Evolutionary conservation across 1,140 invertebrate species (phyloP).

Genomic region (Aphis gossypii): DNA sequence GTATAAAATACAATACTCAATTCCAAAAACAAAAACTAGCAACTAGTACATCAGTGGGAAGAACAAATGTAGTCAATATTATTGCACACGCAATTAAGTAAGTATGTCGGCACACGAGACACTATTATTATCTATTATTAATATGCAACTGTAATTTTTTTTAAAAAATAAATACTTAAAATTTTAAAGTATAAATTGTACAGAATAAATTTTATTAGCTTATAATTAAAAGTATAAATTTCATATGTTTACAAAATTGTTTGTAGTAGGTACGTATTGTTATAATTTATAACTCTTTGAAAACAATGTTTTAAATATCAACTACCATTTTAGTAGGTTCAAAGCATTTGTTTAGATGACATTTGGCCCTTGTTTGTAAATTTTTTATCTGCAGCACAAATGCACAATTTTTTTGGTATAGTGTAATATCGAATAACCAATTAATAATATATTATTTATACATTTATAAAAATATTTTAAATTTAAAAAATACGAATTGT

Average conservation of each 20-base stretch:
- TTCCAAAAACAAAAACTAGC: too few relatives aligned
- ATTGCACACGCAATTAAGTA: too few relatives aligned
- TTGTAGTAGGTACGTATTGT: background rate
- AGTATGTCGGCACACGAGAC: too few relatives aligned
- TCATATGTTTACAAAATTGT: background rate
- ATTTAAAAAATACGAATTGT: background rate
- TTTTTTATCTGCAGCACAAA: background rate
- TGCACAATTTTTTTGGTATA: background rate
- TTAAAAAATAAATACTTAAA: too few relatives aligned
- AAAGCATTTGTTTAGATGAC: background rate
- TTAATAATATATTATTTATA: background rate
- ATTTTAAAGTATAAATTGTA: too few relatives aligned
- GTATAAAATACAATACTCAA: too few relatives aligned
- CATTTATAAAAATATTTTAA: background rate
- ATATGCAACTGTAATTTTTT: too few relatives aligned
- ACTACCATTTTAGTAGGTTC: background rate
- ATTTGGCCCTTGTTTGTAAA: background rate
- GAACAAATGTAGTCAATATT: too few relatives aligned
- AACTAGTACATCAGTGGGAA: too few relatives aligned
- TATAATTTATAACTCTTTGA: background rate
- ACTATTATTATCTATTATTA: too few relatives aligned
- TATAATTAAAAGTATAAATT: background rate
- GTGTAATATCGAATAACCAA: background rate
- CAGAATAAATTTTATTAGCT: background rate
- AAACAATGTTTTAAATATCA: background rate